Evolutionary conservation across 1,140 invertebrate species (phyloP).

Genomic region (Drosophila ambigua): DNA sequence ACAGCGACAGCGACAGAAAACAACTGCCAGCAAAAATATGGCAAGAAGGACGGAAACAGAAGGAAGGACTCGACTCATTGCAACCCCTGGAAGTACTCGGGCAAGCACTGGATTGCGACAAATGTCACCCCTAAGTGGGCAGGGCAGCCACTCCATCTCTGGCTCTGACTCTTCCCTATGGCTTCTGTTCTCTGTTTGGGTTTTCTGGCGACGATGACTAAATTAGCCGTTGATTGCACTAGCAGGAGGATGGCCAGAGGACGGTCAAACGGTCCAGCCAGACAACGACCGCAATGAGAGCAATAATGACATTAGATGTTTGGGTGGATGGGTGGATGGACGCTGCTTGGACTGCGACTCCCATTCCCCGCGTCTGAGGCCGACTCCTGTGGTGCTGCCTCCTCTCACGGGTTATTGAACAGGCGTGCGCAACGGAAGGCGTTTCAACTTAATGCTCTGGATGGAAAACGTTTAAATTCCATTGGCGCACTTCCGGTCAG

Average conservation of each 20-base stretch:
- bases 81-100: constrained; percentile 51
- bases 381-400: constrained; percentile 53
- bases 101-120: constrained; percentile 27
- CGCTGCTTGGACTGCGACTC: constrained; percentile 14
- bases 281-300: constrained; percentile 76
- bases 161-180: constrained; percentile 1
- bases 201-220: constrained; percentile 61
- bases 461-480: constrained; percentile 80
- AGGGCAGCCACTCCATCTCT: constrained; percentile 6
- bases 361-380: background rate
- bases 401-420: constrained; percentile 70
- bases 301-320: constrained; percentile 69
- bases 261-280: constrained; percentile 18
- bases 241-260: constrained; percentile 5
- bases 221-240: constrained; percentile 71
- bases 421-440: constrained; percentile 77
- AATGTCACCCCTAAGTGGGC: constrained; percentile 57
- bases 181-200: constrained; percentile 3
- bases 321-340: constrained; percentile 11
- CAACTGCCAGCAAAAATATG: constrained; percentile 59
- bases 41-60: constrained; percentile 20
- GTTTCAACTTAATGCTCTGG: constrained; percentile 78
- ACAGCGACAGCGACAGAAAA: constrained; percentile 49
- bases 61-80: background rate
- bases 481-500: constrained; percentile 78